These are phyloP conservation scores for Apodemus agrarius DNA, from an alignment of 2,797 vertebrate genomes.

Conservation along the genomic window DNA sequence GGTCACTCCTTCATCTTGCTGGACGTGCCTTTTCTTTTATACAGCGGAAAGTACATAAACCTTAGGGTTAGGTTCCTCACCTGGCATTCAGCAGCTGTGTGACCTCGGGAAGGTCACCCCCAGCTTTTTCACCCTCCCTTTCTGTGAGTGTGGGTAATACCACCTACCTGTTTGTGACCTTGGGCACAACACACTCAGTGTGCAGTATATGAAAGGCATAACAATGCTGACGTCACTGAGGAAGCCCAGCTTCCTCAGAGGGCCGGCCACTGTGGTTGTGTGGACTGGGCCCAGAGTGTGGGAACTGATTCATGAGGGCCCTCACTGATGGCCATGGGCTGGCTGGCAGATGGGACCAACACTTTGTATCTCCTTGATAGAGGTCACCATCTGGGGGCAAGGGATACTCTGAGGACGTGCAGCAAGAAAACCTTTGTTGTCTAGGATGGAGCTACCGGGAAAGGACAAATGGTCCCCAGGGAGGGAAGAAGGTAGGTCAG, in stretches of 20 bases:
- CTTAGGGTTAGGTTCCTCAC: neutral
- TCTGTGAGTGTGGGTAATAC: neutral
- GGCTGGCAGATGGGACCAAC: neutral
- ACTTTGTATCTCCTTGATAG: neutral
- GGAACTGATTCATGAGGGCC: neutral
- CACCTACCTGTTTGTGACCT: neutral
- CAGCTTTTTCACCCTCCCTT: neutral
- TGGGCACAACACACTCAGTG: fast-evolving
- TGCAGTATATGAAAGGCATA: neutral
- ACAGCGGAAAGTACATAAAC: neutral
- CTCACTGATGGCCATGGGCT: neutral
- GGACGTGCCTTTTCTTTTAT: neutral
- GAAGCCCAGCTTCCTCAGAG: neutral
- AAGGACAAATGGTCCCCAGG: neutral
- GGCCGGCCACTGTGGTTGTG: neutral
- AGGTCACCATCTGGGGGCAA: neutral
- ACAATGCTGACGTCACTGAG: fast-evolving
- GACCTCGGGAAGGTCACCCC: neutral
- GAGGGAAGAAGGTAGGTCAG: neutral
- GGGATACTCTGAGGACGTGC: neutral
- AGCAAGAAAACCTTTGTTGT: neutral
- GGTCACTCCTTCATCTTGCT: neutral
- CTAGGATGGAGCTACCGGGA: neutral
- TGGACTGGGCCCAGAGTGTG: neutral
- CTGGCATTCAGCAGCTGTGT: neutral